Conservation (phyloP, 1,140 invertebrate species). For the Holcopasites calliopsidis region DNA sequence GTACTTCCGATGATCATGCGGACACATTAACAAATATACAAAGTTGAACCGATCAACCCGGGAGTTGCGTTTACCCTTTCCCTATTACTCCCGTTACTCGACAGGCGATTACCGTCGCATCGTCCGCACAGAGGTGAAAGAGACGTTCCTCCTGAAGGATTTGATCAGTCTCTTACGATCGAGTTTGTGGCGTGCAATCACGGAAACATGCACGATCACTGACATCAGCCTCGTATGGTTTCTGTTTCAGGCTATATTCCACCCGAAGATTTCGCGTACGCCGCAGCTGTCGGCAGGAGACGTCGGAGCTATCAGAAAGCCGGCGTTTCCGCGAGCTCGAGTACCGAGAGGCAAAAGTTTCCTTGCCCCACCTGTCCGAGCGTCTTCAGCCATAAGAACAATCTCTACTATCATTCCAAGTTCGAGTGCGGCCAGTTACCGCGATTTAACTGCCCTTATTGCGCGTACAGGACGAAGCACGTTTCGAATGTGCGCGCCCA, state of each 20-base stretch:
- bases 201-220: neutral
- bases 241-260: constrained; percentile 49
- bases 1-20: too few species aligned
- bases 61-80: too few species aligned
- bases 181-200: too few species aligned
- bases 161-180: neutral
- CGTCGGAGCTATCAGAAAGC: neutral
- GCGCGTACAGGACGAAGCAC: constrained; percentile 74
- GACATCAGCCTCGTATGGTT: constrained; percentile 9
- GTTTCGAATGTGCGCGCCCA: constrained; percentile 71
- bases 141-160: neutral
- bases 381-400: constrained; percentile 66
- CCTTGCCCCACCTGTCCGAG: constrained; percentile 66
- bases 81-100: too few species aligned
- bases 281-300: neutral
- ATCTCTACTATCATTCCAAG: constrained; percentile 80
- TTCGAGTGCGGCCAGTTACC: constrained; percentile 81
- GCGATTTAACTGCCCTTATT: constrained; percentile 79
- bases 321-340: neutral
- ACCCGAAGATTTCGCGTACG: neutral
- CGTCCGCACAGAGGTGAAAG: too few species aligned
- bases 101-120: too few species aligned
- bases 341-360: constrained; percentile 47
- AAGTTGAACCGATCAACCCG: too few species aligned
- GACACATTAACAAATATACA: too few species aligned